Percentiles rank a stretch among this genome's conserved stretches.
phyloP scores from a whole-genome alignment of 2,797 vertebrate genomes.

The Peromyscus melanophrys region DNA sequence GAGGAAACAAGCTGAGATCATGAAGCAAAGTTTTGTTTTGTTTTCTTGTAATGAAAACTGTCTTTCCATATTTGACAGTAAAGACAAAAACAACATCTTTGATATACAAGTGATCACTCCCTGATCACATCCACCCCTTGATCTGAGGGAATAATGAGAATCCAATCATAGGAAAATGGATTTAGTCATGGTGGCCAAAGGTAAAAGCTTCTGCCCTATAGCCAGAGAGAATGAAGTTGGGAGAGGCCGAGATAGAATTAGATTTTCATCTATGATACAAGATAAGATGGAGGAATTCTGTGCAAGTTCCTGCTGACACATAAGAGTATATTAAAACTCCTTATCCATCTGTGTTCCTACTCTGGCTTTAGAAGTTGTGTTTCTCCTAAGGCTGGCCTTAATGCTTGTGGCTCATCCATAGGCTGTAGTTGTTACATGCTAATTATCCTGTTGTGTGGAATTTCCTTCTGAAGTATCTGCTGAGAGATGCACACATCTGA shows the following conservation, averaged over 20 bases:
- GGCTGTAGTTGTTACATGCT: background rate
- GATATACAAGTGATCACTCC: background rate
- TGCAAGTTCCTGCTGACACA: background rate
- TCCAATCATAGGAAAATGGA: background rate
- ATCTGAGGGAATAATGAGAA: background rate
- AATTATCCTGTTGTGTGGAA: background rate
- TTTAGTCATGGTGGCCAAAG: background rate
- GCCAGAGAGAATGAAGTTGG: accelerated
- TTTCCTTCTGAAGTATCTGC: conserved; percentile 13
- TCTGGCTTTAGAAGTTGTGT: background rate
- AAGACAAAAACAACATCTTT: conserved; percentile 15
- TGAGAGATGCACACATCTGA: background rate
- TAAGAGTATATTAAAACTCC: conserved; percentile 22
- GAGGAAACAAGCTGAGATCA: background rate
- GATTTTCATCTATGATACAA: background rate
- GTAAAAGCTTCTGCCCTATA: background rate
- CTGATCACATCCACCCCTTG: background rate
- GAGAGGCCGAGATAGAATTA: background rate
- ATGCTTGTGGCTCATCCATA: background rate
- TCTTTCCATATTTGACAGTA: conserved; percentile 7
- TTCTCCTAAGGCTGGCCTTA: conserved; percentile 14
- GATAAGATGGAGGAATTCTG: background rate
- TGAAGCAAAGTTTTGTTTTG: background rate
- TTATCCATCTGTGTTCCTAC: background rate
- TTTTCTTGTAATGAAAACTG: conserved; percentile 37